Evolutionary conservation across 2,113 vertebrate genomes (phyloP).

Genomic region (Poeciliopsis retropinna): DNA sequence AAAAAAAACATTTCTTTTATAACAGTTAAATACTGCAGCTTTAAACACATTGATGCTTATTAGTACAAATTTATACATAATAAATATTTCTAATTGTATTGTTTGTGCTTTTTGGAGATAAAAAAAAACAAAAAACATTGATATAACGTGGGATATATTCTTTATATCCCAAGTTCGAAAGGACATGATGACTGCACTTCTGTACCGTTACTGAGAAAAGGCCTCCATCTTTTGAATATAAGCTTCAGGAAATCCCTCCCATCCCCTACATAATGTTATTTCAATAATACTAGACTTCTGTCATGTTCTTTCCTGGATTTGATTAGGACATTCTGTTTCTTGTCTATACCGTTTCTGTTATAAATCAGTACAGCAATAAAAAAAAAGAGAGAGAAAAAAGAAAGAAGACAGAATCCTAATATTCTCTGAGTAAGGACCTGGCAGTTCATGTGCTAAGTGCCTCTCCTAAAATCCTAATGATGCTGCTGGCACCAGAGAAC

Average conservation of each 20-base stretch:
- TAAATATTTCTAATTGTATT: not conserved
- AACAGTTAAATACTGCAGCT: no score
- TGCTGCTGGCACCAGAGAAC: conserved; percentile 65
- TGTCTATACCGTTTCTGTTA: conserved; percentile 8
- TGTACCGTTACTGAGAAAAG: not conserved
- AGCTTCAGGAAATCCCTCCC: not conserved
- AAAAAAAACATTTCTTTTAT: no score
- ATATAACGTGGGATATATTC: no score
- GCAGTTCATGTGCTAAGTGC: conserved; percentile 70
- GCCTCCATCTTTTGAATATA: not conserved
- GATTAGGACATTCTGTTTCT: conserved; percentile 12
- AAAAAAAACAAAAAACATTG: no score
- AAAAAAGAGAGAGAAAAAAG: not conserved
- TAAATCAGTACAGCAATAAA: conserved; percentile 50
- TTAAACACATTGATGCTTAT: no score
- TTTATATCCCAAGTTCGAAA: no score
- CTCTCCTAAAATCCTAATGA: conserved; percentile 74
- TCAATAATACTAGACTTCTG: conserved; percentile 1
- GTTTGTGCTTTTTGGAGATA: not conserved
- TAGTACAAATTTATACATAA: not conserved
- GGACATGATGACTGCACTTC: not conserved
- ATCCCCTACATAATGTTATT: not conserved
- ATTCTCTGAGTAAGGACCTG: conserved; percentile 59
- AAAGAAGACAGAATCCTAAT: conserved; percentile 48
- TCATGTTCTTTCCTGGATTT: conserved; percentile 24